Evolutionary conservation across 2,797 vertebrate species (phyloP).

Genomic region (Pristis pectinata): DNA sequence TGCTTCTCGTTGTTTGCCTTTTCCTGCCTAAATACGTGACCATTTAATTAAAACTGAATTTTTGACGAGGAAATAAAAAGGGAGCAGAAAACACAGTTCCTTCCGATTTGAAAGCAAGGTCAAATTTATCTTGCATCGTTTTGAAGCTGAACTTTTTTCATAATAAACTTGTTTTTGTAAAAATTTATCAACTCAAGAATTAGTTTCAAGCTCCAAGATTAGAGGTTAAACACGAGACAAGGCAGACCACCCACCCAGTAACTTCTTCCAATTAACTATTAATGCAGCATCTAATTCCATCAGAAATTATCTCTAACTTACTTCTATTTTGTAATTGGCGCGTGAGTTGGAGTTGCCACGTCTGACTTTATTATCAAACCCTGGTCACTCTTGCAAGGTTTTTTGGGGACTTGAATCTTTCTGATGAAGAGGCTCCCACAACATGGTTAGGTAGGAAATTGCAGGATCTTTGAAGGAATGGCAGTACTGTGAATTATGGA

Average conservation of each 20-base stretch:
- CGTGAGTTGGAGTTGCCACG: not conserved
- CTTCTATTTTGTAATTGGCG: not conserved
- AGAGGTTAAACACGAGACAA: not conserved
- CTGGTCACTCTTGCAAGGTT: not conserved
- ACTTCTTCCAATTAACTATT: not conserved
- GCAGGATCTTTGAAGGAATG: not conserved
- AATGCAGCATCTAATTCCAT: not conserved
- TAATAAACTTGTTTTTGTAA: not conserved
- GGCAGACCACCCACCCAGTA: not conserved
- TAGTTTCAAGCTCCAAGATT: not conserved
- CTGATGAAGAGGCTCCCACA: not conserved
- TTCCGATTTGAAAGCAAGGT: not conserved
- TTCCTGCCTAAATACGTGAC: not conserved
- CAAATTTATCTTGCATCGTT: not conserved
- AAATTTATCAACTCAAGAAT: not conserved
- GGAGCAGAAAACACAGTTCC: slow-evolving; percentile 3
- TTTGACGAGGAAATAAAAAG: not conserved
- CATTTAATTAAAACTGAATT: not conserved
- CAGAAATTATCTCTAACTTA: not conserved
- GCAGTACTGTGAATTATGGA: not conserved
- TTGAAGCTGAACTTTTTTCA: not conserved
- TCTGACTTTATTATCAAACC: not conserved
- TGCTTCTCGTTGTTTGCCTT: not conserved
- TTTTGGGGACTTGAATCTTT: not conserved
- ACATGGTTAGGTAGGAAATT: not conserved